phyloP scores from a whole-genome alignment of 1,140 invertebrate species.

The Drosophila jambulina region DNA sequence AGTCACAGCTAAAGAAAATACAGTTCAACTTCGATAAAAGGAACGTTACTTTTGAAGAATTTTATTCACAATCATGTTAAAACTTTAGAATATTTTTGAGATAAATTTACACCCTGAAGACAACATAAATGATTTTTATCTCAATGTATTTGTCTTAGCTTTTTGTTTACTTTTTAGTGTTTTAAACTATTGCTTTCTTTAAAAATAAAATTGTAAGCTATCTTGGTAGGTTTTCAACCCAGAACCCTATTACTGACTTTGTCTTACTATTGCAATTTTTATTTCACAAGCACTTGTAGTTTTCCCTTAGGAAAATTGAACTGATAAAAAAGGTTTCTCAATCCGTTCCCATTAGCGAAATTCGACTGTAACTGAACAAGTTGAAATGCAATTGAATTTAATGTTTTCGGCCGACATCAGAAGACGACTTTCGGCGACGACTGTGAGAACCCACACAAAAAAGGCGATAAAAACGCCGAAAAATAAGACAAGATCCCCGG shows the following conservation, averaged over 20 bases:
- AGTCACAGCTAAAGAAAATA: constrained; percentile 23
- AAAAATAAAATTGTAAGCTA: background rate
- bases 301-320: background rate
- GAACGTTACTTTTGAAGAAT: fast-evolving
- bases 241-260: background rate
- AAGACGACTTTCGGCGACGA: constrained; percentile 25
- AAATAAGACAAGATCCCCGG: constrained; percentile 29
- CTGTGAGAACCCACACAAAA: constrained; percentile 51
- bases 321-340: background rate
- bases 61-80: background rate
- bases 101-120: background rate
- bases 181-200: background rate
- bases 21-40: background rate
- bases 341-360: background rate
- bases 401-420: constrained; percentile 28
- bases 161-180: background rate
- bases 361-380: constrained; percentile 29
- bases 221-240: background rate
- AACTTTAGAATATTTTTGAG: background rate
- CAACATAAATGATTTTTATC: too few relatives aligned
- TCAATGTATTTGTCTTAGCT: background rate
- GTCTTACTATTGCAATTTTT: background rate
- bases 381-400: constrained; percentile 38
- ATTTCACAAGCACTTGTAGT: too few relatives aligned
- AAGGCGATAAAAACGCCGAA: constrained; percentile 19